Evolutionary conservation across 23 tunicate species (phyloP).

Genomic region (Halocynthia roretzi): DNA sequence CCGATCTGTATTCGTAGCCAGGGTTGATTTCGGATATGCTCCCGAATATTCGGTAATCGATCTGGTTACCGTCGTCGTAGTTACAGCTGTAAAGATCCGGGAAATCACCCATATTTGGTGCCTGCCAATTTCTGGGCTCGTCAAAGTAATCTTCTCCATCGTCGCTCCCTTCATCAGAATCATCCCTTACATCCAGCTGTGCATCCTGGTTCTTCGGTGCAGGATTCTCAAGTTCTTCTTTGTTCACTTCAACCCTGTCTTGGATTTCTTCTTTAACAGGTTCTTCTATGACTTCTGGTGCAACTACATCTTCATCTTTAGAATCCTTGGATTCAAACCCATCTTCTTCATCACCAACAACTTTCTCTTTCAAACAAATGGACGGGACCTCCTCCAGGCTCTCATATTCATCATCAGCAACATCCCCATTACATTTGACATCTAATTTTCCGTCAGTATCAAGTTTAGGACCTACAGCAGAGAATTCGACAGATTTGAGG

Average conservation of each 20-base stretch:
- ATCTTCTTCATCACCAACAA: not conserved
- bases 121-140: conserved; percentile 4
- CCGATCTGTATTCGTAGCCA: not conserved
- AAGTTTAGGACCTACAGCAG: not conserved
- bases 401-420: not conserved
- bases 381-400: conserved; percentile 1
- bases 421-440: not conserved
- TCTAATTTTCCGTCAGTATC: not conserved
- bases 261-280: not conserved
- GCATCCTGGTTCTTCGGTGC: not conserved
- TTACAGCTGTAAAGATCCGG: not conserved
- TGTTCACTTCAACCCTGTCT: not conserved
- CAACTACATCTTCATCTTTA: not conserved
- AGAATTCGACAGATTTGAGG: conserved; percentile 5
- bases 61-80: not conserved
- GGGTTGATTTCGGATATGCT: not conserved
- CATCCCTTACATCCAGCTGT: not conserved
- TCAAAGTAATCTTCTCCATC: not conserved
- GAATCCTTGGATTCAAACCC: not conserved
- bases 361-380: not conserved
- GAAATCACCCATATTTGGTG: not conserved
- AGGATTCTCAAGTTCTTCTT: not conserved
- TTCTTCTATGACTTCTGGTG: not conserved
- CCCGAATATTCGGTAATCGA: conserved; percentile 3
- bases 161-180: not conserved